These are phyloP conservation scores for Theonella swinhoei DNA, from an alignment of 37 sponge, comb jelly and placozoan genomes.

Conservation along the genomic window DNA sequence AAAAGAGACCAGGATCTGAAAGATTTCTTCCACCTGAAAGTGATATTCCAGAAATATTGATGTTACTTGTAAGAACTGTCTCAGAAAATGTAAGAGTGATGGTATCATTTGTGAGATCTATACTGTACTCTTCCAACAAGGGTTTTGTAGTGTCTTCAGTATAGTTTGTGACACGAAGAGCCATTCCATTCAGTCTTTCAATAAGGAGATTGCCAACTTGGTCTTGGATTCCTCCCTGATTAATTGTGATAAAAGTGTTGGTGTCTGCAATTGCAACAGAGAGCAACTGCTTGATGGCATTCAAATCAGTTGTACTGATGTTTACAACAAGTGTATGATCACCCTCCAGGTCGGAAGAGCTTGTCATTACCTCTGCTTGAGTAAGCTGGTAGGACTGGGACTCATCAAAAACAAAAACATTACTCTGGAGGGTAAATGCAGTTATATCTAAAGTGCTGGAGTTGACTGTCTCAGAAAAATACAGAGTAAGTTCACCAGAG, in stretches of 20 bases:
- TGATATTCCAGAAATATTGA: slow-evolving; percentile 64
- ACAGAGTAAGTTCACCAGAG: slow-evolving; percentile 57
- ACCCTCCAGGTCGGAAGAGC: slow-evolving; percentile 60
- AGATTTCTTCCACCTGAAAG: slow-evolving; percentile 20
- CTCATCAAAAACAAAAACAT: not conserved
- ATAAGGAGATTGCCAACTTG: slow-evolving; percentile 39
- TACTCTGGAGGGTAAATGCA: slow-evolving; percentile 46
- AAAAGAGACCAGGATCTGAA: not conserved
- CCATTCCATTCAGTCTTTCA: slow-evolving; percentile 38
- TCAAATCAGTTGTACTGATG: slow-evolving; percentile 66
- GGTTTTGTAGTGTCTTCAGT: slow-evolving; percentile 69
- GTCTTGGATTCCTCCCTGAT: slow-evolving; percentile 65
- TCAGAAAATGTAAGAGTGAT: slow-evolving; percentile 83
- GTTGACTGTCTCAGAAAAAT: slow-evolving; percentile 87
- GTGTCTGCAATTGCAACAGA: slow-evolving; percentile 55
- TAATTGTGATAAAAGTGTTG: slow-evolving; percentile 68
- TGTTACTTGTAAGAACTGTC: slow-evolving; percentile 67
- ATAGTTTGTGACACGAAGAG: slow-evolving; percentile 54
- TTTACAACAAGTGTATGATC: slow-evolving; percentile 64
- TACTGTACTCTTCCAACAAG: slow-evolving; percentile 33
- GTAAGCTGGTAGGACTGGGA: slow-evolving; percentile 48
- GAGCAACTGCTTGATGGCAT: slow-evolving; percentile 68
- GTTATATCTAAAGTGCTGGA: slow-evolving; percentile 68
- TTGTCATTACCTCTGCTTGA: slow-evolving; percentile 56
- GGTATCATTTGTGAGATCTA: slow-evolving; percentile 75